Evolutionary conservation across 2,888 invertebrate species (phyloP), one percentile per base, ranked within the genome.

Genomic region (Hirtodrosophila duncani): DNA sequence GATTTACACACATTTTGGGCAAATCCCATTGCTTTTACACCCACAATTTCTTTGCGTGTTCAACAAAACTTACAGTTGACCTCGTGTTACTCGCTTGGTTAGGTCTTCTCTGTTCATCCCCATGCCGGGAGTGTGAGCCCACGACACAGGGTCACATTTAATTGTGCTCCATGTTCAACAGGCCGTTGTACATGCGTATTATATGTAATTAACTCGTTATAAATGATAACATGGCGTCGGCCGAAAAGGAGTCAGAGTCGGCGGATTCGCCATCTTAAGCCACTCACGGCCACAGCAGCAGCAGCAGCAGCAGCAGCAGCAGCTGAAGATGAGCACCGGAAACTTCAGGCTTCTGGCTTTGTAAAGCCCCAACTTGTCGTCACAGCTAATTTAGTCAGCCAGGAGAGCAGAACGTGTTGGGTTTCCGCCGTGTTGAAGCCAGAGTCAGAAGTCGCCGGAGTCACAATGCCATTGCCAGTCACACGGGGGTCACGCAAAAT

Each of bases 201-300:
- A 80, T 80, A 82, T 68, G 77, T 77, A 77, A 77, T 77, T 77
- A 77, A 82, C 77, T 77, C 82, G 77, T 77, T 77, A 77, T 82
- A 82, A 77, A 82, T 77, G 82, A 77, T 81, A 77, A 77, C 81
- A 70, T 63, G 62, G 65, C 51, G 63, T 29, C 72, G n/a, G n/a
- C n/a, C n/a, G n/a, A n/a, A n/a, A 55, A 52, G 63, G 71, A 75
- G 57, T 56, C 52, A 27, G 29, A 21, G 30, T 44, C 16, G 20
- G 7, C 29, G 10, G n/a, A n/a, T n/a, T n/a, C n/a, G n/a, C n/a
- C 31, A 61, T 74, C 71, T 71, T 78, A 74, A 71, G 79, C 75
- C 52, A 48, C 55, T 49, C 36, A 45, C 36, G 53, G 38, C 20
- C 10, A 37, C 13, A 26, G 7, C 26, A 31, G 36, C 6, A 11